These are phyloP conservation scores for Crotalus tigris DNA, from an alignment of 2,113 vertebrate genomes.

Conservation along the genomic window DNA sequence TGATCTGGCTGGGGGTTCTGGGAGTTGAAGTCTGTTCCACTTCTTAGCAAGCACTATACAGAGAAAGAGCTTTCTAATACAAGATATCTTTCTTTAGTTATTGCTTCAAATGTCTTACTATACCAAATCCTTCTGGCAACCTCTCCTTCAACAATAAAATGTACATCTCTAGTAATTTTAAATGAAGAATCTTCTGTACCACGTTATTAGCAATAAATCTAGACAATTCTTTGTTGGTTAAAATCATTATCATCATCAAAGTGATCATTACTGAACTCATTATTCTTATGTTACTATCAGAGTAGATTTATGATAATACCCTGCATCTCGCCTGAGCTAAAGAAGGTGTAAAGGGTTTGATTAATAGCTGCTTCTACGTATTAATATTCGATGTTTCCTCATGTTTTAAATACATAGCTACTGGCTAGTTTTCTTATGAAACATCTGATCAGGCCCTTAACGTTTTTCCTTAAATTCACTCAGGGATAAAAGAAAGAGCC, in stretches of 20 bases:
- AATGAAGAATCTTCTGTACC: slow-evolving; percentile 84
- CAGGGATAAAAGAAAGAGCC: slow-evolving; percentile 27
- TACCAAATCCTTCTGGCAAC: slow-evolving; percentile 52
- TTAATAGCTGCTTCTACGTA: slow-evolving; percentile 84
- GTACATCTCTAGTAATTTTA: slow-evolving; percentile 76
- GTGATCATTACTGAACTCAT: slow-evolving; percentile 88
- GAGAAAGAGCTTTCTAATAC: neutral
- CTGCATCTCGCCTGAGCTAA: slow-evolving; percentile 81
- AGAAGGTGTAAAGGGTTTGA: slow-evolving; percentile 84
- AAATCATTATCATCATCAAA: slow-evolving; percentile 88
- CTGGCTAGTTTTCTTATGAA: slow-evolving; percentile 72
- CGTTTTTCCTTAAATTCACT: slow-evolving; percentile 51
- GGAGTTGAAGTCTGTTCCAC: neutral
- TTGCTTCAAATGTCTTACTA: slow-evolving; percentile 31
- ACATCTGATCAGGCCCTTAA: slow-evolving; percentile 62
- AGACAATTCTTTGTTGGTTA: slow-evolving; percentile 85
- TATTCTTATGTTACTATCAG: slow-evolving; percentile 87
- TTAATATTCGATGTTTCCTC: slow-evolving; percentile 79
- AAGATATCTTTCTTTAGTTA: slow-evolving; percentile 18
- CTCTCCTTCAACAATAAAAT: slow-evolving; percentile 65
- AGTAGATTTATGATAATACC: slow-evolving; percentile 85
- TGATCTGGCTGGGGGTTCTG: neutral
- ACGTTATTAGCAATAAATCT: slow-evolving; percentile 91
- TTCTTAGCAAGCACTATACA: no score
- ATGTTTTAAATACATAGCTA: slow-evolving; percentile 62